Percentiles rank a stretch among this genome's conserved stretches.
Evolutionary conservation across 2,888 invertebrate species (phyloP).

Genomic region (Chloroclystis v-ata): DNA sequence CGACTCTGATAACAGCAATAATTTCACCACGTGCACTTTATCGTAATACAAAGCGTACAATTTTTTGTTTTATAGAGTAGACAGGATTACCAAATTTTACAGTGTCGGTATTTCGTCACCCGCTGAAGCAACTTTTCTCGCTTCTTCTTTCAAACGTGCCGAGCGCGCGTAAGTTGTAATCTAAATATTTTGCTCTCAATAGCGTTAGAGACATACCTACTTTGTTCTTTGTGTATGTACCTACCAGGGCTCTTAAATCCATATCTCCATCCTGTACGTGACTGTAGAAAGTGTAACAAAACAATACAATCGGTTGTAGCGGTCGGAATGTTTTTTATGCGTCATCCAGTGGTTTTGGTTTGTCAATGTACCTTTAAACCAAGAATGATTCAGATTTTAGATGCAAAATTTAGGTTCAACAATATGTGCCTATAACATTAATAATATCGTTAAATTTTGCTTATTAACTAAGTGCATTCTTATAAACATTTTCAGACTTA

Average conservation of each 20-base stretch:
- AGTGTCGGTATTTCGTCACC: slow-evolving; percentile 13
- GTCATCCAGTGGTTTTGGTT: slow-evolving; percentile 38
- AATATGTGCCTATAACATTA: too few relatives aligned
- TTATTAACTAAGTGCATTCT: too few relatives aligned
- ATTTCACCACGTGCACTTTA: slow-evolving; percentile 11
- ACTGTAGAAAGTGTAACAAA: slow-evolving; percentile 42
- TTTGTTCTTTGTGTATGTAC: slow-evolving; percentile 19
- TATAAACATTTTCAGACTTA: too few relatives aligned
- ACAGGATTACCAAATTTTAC: background rate
- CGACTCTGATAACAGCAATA: slow-evolving; percentile 54
- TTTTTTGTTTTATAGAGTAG: background rate
- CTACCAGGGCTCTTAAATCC: slow-evolving; percentile 16
- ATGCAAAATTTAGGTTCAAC: slow-evolving; percentile 14
- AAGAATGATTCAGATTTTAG: slow-evolving; percentile 43
- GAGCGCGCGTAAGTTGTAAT: slow-evolving; percentile 20
- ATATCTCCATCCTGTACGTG: slow-evolving; percentile 32
- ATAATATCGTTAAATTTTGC: too few relatives aligned
- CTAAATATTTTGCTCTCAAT: slow-evolving; percentile 23
- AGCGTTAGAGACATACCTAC: slow-evolving; percentile 20
- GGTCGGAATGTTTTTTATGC: slow-evolving; percentile 38
- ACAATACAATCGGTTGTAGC: slow-evolving; percentile 26
- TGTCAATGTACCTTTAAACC: slow-evolving; percentile 26
- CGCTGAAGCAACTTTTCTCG: slow-evolving; percentile 15
- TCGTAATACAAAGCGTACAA: slow-evolving; percentile 2
- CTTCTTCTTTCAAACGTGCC: slow-evolving; percentile 18